phyloP scores from a whole-genome alignment of 2,888 invertebrate genomes.

The Sialis fuliginosa region DNA sequence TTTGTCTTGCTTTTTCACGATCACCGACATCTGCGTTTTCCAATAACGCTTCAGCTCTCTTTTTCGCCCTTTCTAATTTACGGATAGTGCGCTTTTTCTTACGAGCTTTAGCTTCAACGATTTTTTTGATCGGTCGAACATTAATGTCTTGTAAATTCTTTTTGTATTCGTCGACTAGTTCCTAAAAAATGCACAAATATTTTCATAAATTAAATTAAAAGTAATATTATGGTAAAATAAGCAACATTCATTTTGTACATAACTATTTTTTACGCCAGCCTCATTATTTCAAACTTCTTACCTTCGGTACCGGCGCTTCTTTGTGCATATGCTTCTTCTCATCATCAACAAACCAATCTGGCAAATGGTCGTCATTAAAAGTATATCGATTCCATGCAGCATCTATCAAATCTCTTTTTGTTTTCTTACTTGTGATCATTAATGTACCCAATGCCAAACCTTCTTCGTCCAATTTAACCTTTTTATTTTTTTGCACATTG shows the following conservation, averaged over 20 bases:
- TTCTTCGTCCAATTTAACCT: conserved; percentile 61
- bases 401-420: conserved; percentile 77
- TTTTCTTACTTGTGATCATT: conserved; percentile 79
- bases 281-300: no score
- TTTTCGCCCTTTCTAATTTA: conserved; percentile 83
- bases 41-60: conserved; percentile 86
- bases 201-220: not conserved
- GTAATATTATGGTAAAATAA: not conserved
- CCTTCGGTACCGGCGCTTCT: conserved; percentile 69
- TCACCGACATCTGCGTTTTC: conserved; percentile 83
- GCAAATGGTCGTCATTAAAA: conserved; percentile 80
- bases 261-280: no score
- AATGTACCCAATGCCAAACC: conserved; percentile 86
- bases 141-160: conserved; percentile 73
- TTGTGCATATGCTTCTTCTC: conserved; percentile 81
- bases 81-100: conserved; percentile 83
- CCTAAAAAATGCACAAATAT: conserved; percentile 25
- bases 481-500: conserved; percentile 41
- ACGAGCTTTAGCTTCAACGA: conserved; percentile 92
- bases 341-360: conserved; percentile 92
- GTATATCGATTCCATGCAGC: conserved; percentile 85
- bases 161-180: conserved; percentile 70
- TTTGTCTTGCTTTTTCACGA: conserved; percentile 79
- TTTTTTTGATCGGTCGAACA: conserved; percentile 91
- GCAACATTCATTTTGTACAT: not conserved